These are phyloP conservation scores for Bombus vancouverensis DNA, from an alignment of 1,140 invertebrate genomes.

Conservation along the genomic window DNA sequence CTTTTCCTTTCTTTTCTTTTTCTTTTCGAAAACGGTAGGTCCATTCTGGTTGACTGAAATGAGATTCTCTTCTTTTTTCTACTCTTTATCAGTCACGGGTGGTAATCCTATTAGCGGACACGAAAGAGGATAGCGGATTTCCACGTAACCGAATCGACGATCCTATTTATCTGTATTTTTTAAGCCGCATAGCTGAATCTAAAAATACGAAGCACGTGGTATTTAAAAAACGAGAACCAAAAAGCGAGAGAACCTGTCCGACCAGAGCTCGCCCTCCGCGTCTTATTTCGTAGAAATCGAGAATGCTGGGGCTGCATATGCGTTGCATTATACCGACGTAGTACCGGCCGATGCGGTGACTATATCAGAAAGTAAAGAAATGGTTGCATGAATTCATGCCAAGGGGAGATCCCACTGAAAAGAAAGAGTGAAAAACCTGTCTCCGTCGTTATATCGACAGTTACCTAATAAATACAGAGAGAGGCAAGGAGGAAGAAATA, in stretches of 20 bases:
- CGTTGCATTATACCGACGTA: slow-evolving; percentile 1
- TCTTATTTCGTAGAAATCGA: slow-evolving; percentile 42
- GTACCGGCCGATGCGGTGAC: neutral
- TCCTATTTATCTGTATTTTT: neutral
- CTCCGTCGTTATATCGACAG: neutral
- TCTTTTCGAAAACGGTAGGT: neutral
- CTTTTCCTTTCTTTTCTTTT: neutral
- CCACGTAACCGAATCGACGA: slow-evolving; percentile 11
- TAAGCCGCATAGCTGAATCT: slow-evolving; percentile 29
- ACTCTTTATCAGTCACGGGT: neutral
- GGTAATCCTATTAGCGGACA: slow-evolving; percentile 36
- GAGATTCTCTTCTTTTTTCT: neutral
- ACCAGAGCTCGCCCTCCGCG: slow-evolving; percentile 3
- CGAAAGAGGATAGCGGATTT: neutral
- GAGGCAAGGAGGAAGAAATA: neutral
- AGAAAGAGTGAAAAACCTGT: neutral
- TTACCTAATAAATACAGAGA: neutral
- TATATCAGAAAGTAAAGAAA: neutral
- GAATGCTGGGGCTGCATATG: slow-evolving; percentile 2
- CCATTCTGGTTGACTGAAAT: too few relatives aligned
- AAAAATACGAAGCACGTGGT: slow-evolving; percentile 58
- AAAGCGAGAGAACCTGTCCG: slow-evolving; percentile 62
- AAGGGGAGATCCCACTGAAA: too few relatives aligned
- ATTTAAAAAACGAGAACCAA: slow-evolving; percentile 54
- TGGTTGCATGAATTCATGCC: neutral